A percentile compares a stretch with the other conserved stretches of the same genome.
Evolutionary conservation across 2,888 invertebrate genomes (phyloP).

Genomic region (Parnassius glacialis): DNA sequence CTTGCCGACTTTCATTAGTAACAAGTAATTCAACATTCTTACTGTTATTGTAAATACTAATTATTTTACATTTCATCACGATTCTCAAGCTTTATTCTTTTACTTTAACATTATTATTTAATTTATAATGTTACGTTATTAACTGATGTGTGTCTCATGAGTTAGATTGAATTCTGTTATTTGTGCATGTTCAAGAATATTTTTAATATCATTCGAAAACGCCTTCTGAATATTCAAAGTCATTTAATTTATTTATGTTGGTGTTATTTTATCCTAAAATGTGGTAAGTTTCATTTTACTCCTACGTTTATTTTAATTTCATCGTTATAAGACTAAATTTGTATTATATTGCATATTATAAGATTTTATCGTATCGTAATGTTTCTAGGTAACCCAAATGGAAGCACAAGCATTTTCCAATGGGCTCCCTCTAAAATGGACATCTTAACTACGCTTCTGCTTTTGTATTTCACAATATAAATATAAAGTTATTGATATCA

Average conservation of each 20-base stretch:
- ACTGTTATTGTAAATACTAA: background rate
- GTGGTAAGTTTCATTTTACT: constrained; percentile 62
- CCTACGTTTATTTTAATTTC: constrained; percentile 42
- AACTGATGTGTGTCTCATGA: background rate
- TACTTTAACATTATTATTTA: constrained; percentile 4
- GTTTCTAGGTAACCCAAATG: constrained; percentile 80
- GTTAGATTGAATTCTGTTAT: constrained; percentile 4
- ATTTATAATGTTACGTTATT: background rate
- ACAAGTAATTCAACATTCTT: background rate
- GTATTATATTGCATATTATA: constrained; percentile 28
- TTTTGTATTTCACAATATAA: constrained; percentile 47
- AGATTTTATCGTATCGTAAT: constrained; percentile 65
- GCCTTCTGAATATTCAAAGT: constrained; percentile 6
- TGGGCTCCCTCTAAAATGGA: constrained; percentile 67
- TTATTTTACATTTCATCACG: constrained; percentile 2
- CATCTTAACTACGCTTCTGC: constrained; percentile 56
- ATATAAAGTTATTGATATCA: constrained; percentile 36
- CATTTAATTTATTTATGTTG: constrained; percentile 24
- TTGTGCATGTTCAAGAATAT: constrained; percentile 16
- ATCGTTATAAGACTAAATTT: constrained; percentile 36
- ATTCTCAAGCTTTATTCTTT: constrained; percentile 1
- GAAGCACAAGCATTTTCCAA: constrained; percentile 72
- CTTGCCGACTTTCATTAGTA: constrained; percentile 14
- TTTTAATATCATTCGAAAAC: constrained; percentile 3
- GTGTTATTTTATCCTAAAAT: constrained; percentile 59